These are phyloP conservation scores for Drosophila ezoana DNA, from an alignment of 2,888 invertebrate genomes.

Conservation along the genomic window DNA sequence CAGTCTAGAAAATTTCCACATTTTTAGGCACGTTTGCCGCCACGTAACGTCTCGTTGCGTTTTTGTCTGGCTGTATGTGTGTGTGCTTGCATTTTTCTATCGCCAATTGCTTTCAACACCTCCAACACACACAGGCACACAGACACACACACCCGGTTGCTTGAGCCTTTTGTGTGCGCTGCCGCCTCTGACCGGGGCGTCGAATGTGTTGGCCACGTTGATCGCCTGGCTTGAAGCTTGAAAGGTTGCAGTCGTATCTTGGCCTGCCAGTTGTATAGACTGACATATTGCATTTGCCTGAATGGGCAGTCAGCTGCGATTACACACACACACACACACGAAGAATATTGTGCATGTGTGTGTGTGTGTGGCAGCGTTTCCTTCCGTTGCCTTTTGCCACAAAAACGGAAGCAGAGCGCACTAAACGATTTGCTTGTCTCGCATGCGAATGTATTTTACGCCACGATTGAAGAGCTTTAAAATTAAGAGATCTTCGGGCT, in stretches of 20 bases:
- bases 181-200: conserved; percentile 25
- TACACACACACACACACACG: conserved; percentile 48
- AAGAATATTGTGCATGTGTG: conserved; percentile 18
- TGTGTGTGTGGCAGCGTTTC: conserved; percentile 43
- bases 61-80: conserved; percentile 41
- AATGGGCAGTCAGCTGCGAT: conserved; percentile 78
- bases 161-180: conserved; percentile 55
- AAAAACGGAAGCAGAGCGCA: conserved; percentile 71
- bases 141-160: conserved; percentile 10
- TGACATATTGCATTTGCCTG: conserved; percentile 79
- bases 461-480: conserved; percentile 61
- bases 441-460: conserved; percentile 65
- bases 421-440: conserved; percentile 81
- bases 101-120: conserved; percentile 77
- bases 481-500: conserved; percentile 58
- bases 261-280: conserved; percentile 62
- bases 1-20: conserved; percentile 65
- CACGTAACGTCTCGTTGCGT: conserved; percentile 58
- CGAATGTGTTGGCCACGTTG: conserved; percentile 62
- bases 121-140: conserved; percentile 38
- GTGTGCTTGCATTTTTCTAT: conserved; percentile 60
- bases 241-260: conserved; percentile 63
- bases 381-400: conserved; percentile 68
- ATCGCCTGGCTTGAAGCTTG: conserved; percentile 52
- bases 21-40: conserved; percentile 76